A percentile compares a stretch with the other conserved stretches of the same genome.
phyloP scores from a whole-genome alignment of 1,140 invertebrate genomes.

The Papilio machaon region DNA sequence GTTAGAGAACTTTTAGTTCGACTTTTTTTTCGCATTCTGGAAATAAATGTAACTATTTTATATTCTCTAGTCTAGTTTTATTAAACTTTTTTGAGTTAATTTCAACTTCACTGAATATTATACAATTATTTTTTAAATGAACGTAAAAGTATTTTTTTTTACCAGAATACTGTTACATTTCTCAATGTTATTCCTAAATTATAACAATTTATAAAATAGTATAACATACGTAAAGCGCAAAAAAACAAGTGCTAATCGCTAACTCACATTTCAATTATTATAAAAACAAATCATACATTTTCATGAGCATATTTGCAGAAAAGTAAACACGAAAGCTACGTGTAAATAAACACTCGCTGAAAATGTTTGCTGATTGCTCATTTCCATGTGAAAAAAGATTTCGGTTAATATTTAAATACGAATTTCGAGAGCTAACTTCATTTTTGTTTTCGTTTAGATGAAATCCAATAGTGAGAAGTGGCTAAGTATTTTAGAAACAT shows the following conservation, averaged over 20 bases:
- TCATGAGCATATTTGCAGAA: constrained; percentile 3
- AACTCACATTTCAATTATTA: not conserved
- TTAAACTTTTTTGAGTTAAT: not conserved
- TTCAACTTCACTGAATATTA: not conserved
- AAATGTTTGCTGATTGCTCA: not conserved
- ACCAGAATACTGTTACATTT: too few species aligned
- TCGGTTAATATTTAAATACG: not conserved
- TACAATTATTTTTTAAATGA: too few species aligned
- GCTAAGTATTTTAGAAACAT: too few species aligned
- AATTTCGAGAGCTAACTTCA: not conserved
- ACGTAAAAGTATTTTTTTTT: too few species aligned
- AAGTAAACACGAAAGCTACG: constrained; percentile 5
- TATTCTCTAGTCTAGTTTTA: not conserved
- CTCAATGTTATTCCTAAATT: too few species aligned
- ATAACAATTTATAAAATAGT: too few species aligned
- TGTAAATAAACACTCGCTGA: constrained; percentile 5
- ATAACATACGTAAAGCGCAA: not conserved
- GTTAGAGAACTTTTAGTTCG: not conserved
- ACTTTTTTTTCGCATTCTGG: not conserved
- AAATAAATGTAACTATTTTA: not conserved
- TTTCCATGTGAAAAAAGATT: not conserved
- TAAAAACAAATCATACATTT: not conserved
- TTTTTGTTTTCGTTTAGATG: too few species aligned
- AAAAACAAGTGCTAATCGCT: not conserved
- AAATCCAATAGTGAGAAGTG: too few species aligned